These are phyloP conservation scores for Diogma glabrata DNA, from an alignment of 2,888 invertebrate genomes.

Conservation along the genomic window DNA sequence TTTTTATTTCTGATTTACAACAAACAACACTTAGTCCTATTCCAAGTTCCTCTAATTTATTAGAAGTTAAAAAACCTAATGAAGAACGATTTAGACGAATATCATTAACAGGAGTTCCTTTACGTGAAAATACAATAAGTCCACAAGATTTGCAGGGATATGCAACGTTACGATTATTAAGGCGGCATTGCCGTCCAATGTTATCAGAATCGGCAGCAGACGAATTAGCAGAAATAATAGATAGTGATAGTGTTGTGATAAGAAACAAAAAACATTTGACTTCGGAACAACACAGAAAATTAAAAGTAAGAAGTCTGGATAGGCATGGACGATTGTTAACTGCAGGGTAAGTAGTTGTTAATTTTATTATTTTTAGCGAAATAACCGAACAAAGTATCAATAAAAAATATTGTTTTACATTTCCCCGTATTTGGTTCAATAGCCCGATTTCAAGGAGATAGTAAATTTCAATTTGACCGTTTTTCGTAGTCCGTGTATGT, in stretches of 20 bases:
- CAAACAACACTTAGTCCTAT: slow-evolving; percentile 76
- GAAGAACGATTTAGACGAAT: slow-evolving; percentile 26
- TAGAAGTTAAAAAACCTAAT: slow-evolving; percentile 37
- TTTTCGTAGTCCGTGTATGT: too few species aligned
- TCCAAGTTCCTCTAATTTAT: slow-evolving; percentile 68
- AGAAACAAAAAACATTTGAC: slow-evolving; percentile 28
- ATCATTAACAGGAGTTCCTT: slow-evolving; percentile 26
- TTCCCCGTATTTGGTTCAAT: too few species aligned
- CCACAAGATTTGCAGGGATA: slow-evolving; percentile 68
- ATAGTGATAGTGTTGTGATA: slow-evolving; percentile 24
- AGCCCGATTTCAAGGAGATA: too few species aligned
- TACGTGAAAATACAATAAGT: slow-evolving; percentile 41
- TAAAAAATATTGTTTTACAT: too few species aligned
- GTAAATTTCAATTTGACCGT: too few species aligned
- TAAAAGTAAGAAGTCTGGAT: slow-evolving; percentile 33
- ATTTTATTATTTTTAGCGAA: too few species aligned
- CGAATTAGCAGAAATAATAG: slow-evolving; percentile 41
- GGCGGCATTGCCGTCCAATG: slow-evolving; percentile 53
- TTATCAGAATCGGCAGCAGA: slow-evolving; percentile 51
- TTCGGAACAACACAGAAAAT: slow-evolving; percentile 29
- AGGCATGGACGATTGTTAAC: slow-evolving; percentile 23
- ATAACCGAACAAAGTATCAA: too few species aligned
- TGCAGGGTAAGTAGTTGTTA: slow-evolving; percentile 14
- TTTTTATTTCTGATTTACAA: slow-evolving; percentile 49
- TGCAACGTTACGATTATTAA: slow-evolving; percentile 55